Conservation (phyloP, 2,888 invertebrate species). For the Agrotis segetum region DNA sequence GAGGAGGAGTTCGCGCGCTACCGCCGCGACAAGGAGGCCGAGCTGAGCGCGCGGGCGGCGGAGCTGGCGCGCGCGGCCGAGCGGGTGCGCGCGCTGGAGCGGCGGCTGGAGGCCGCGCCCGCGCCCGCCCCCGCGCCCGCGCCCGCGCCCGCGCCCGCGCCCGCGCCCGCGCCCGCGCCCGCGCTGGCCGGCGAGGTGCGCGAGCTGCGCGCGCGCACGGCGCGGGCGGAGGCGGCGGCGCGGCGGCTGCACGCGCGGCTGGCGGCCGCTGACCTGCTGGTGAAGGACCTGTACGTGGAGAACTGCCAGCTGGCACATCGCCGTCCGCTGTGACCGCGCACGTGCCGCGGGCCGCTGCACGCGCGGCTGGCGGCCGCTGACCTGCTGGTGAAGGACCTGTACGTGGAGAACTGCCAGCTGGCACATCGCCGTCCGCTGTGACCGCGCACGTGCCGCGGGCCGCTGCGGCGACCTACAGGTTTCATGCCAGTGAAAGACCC, state of each 20-base stretch:
- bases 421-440: conserved; percentile 71
- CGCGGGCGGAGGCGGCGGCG: conserved; percentile 83
- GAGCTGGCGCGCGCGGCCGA: conserved; percentile 52
- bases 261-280: conserved; percentile 93
- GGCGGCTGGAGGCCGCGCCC: conserved; percentile 77
- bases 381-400: conserved; percentile 95
- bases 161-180: conserved; percentile 40
- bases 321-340: conserved; percentile 66
- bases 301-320: conserved; percentile 93
- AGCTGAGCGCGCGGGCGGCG: conserved; percentile 77
- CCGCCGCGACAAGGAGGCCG: conserved; percentile 58
- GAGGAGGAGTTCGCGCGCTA: conserved; percentile 65
- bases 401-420: conserved; percentile 96
- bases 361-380: conserved; percentile 94
- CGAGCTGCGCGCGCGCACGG: conserved; percentile 87
- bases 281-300: conserved; percentile 96
- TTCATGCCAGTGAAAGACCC: conserved; percentile 6
- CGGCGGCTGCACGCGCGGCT: conserved; percentile 91
- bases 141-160: conserved; percentile 38
- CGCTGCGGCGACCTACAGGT: too few species aligned
- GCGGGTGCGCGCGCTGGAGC: conserved; percentile 45
- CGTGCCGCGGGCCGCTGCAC: conserved; percentile 22
- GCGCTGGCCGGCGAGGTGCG: conserved; percentile 81
- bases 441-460: conserved; percentile 23
- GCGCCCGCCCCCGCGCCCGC: conserved; percentile 30